phyloP scores from a whole-genome alignment of 2,888 invertebrate species.

The Rosalia funebris region DNA sequence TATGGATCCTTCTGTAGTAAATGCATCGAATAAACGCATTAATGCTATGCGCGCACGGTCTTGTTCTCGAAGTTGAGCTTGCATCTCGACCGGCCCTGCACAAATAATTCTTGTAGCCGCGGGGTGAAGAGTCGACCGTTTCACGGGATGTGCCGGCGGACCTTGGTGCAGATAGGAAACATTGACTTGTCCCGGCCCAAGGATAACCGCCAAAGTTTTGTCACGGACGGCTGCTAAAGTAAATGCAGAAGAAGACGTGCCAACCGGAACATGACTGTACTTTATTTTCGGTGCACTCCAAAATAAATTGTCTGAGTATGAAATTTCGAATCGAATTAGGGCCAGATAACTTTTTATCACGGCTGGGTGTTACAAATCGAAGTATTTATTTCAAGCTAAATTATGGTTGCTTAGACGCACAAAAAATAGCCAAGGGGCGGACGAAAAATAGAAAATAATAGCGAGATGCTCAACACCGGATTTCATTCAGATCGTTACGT shows the following conservation, averaged over 20 bases:
- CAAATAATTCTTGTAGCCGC: background rate
- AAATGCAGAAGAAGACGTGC: conserved; percentile 28
- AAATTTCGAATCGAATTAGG: conserved; percentile 16
- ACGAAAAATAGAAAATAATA: too few relatives aligned
- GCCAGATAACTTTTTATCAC: background rate
- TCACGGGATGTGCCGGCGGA: conserved; percentile 11
- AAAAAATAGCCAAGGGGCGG: background rate
- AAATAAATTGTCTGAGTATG: conserved; percentile 21
- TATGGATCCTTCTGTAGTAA: too few relatives aligned
- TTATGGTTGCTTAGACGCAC: background rate
- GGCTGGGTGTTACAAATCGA: background rate
- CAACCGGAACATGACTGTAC: conserved; percentile 26
- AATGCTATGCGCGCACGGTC: too few relatives aligned
- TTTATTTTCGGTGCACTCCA: conserved; percentile 17
- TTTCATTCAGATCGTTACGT: too few relatives aligned
- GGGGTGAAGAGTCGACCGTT: background rate
- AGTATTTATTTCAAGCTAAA: background rate
- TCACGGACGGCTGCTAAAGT: conserved; percentile 19
- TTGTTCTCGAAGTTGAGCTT: too few relatives aligned
- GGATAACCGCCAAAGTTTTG: conserved; percentile 19
- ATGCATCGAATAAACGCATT: too few relatives aligned
- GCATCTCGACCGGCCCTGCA: too few relatives aligned
- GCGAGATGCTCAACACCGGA: too few relatives aligned
- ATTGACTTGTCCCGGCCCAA: conserved; percentile 15
- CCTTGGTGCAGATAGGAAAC: conserved; percentile 19